Evolutionary conservation across 1,140 invertebrate species (phyloP), one percentile per base, ranked within the genome.

Genomic region (Drosophila neocordata): DNA sequence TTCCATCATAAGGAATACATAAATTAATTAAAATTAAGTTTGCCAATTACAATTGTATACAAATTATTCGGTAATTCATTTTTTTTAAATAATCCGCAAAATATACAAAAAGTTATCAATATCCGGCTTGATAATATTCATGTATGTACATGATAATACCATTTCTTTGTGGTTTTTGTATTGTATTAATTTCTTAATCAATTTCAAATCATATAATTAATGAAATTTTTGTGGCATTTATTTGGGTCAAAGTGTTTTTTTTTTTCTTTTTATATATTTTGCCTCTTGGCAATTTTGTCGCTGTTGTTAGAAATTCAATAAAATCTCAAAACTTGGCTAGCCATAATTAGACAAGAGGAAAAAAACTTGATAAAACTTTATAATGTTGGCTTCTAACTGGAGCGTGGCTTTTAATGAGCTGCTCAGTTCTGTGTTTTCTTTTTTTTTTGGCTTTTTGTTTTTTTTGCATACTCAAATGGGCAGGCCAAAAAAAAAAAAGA

Each of bases 331-430:
- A 11, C 62, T 65, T 74, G 44, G 8, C 15, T 22, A 37, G 57
- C 64, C 27, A 67, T 74, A 70, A 83, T 82, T 82, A 82, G 64
- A 20, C 7, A 35, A 15, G 15, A 65, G 66, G 52, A 60, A 59
- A 24, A 37, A 57, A 27, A 60, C 41, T 61, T 75, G 64, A 63
- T 76, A 24, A 67, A 27, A 38, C 72, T 75, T 76, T 58, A 76
- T 59, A 57, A 65, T 52, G 41, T 37, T 68, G 22, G 63, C 69
- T 72, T 85, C 31, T 65, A 87, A 85, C 62, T 85, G 78, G 78
- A 85, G 74, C 82, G 67, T 75, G 70, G 78, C 83, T 78, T 66
- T 87, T 78, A 74, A 84, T 84, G 81, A 66, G 66, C 62, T 15
- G 15, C 27, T 71, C 41, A 53, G 52, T 22, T 31, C n/a, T 27